Evolutionary conservation across 2,113 vertebrate genomes (phyloP), one percentile per base, ranked within the genome.

Genomic region (Psittacus erithacus): DNA sequence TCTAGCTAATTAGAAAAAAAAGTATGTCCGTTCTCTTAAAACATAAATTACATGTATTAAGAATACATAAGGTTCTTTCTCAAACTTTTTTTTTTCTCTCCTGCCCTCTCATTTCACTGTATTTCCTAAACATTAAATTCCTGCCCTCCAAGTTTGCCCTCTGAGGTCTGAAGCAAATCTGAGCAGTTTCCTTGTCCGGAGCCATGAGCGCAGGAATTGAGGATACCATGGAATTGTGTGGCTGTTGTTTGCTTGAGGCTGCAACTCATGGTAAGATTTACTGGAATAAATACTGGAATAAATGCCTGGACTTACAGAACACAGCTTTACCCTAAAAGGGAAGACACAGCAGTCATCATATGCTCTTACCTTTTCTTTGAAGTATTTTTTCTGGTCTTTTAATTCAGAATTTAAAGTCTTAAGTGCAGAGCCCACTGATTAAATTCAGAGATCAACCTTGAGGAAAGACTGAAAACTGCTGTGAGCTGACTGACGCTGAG

Each of bases 381-480:
- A 78, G 46, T 60, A 6, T 57, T 88, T 77, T 68, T 82, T 50
- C 50, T 82, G 22, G 24, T 67, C 60, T 46, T 46, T 80, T 47
- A 90, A 53, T 63, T 74, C 65, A 65, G 55, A 62, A 49, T 82
- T 53, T 93, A 28, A 84, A 57, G 60, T 59, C 31, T 85, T 85
- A 69, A 93, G 55, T 31, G 57, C 55, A 68, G n/a, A 92, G 86
- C 52, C 90, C 41, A 67, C 75, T 78, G 71, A 91, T 70, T 64
- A 82, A 92, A 92, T 81, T 93, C 83, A 92, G 53, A 85, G 47
- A 68, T 71, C 39, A 88, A 31, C 62, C 69, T 52, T 55, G 33
- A 89, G 39, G 76, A 90, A 80, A 73, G 73, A 93, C 84, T 90
- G 65, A 90, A 79, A 93, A 52, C 33, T 73, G 38, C 35, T 77